Percentiles rank a stretch among this genome's conserved stretches.
Conservation (phyloP, 2,113 vertebrate species). For the Sorex fumeus region DNA sequence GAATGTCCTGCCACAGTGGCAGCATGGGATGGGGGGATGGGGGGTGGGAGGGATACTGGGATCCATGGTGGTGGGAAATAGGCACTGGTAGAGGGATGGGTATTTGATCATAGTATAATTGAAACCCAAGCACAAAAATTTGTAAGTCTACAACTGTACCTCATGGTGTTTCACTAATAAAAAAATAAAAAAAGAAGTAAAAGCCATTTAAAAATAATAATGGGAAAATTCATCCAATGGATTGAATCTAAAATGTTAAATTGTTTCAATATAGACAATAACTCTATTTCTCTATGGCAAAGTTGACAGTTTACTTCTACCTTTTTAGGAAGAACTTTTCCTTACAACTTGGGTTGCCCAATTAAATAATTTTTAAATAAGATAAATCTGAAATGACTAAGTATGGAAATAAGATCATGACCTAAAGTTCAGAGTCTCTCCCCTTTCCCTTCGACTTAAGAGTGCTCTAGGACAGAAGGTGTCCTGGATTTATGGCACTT, state of each 20-base stretch:
- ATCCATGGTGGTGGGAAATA: too few species aligned
- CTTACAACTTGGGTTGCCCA: background rate
- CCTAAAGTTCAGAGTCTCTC: too few species aligned
- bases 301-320: background rate
- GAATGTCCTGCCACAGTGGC: too few species aligned
- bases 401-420: background rate
- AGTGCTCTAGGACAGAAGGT: background rate
- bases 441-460: background rate
- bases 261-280: background rate
- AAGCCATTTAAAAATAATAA: constrained; percentile 22
- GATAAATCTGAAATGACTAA: background rate
- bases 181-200: background rate
- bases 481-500: background rate
- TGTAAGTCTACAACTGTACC: too few species aligned
- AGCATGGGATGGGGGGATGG: too few species aligned
- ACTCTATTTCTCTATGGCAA: background rate
- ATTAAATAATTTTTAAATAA: constrained; percentile 14
- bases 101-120: too few species aligned
- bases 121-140: too few species aligned
- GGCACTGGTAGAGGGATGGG: too few species aligned
- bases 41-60: too few species aligned
- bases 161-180: too few species aligned
- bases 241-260: background rate
- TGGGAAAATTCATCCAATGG: background rate
- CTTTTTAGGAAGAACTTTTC: background rate